These are phyloP conservation scores for Tridacna gigas DNA, from an alignment of 2,888 invertebrate genomes.

Conservation along the genomic window DNA sequence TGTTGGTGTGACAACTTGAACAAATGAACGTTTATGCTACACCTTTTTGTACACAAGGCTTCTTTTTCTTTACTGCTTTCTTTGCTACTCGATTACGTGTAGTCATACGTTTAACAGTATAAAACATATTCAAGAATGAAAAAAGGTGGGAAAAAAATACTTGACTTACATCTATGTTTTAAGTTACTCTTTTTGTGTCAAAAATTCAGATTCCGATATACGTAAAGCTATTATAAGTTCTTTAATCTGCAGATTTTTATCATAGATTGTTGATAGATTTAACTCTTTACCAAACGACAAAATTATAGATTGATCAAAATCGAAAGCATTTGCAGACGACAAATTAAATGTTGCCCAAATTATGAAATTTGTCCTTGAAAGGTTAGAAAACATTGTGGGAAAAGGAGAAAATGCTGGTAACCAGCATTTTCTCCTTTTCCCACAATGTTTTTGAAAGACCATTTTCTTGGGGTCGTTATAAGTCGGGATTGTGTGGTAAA, in stretches of 20 bases:
- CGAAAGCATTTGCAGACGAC: neutral
- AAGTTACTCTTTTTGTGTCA: too few species aligned
- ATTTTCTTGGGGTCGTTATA: too few species aligned
- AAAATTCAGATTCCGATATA: too few species aligned
- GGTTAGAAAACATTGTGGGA: neutral
- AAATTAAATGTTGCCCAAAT: neutral
- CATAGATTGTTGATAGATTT: neutral
- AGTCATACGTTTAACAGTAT: too few species aligned
- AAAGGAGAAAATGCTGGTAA: neutral
- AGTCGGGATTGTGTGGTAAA: too few species aligned
- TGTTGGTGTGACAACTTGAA: too few species aligned
- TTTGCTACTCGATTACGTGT: too few species aligned
- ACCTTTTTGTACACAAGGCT: neutral
- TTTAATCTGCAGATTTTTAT: too few species aligned
- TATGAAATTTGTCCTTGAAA: neutral
- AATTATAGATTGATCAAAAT: neutral
- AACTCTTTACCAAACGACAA: neutral
- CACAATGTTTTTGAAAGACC: neutral
- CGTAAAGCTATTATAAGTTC: too few species aligned
- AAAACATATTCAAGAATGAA: too few species aligned
- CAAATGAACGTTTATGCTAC: constrained; percentile 1
- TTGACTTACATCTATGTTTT: too few species aligned
- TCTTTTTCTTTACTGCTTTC: neutral
- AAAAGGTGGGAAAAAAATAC: too few species aligned
- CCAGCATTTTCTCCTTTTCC: neutral